These are phyloP conservation scores for Syngnathus acus DNA, from an alignment of 2,797 vertebrate species.

Conservation along the genomic window DNA sequence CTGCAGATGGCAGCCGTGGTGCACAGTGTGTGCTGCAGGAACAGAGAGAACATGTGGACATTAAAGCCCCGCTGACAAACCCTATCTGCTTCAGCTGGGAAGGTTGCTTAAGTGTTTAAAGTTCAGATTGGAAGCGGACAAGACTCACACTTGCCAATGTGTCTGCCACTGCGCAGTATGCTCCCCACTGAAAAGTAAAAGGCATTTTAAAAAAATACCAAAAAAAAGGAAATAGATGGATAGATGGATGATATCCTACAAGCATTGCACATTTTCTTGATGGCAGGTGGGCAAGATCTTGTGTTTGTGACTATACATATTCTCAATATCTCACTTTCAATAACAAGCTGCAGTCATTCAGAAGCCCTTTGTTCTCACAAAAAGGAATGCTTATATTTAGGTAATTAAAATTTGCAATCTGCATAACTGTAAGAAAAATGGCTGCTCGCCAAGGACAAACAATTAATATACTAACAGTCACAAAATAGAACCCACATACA, in stretches of 20 bases:
- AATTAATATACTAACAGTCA: slow-evolving; percentile 27
- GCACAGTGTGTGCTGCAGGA: slow-evolving; percentile 44
- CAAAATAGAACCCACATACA: neutral
- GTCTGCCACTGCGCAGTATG: slow-evolving; percentile 51
- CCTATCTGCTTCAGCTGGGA: slow-evolving; percentile 60
- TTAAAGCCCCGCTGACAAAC: slow-evolving; percentile 64
- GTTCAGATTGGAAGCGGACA: slow-evolving; percentile 48
- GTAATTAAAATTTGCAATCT: slow-evolving; percentile 61
- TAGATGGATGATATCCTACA: slow-evolving; percentile 13
- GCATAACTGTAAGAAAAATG: slow-evolving; percentile 63
- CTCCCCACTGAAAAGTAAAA: slow-evolving; percentile 47
- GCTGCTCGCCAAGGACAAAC: slow-evolving; percentile 49
- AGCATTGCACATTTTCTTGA: slow-evolving; percentile 56
- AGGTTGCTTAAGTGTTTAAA: slow-evolving; percentile 52
- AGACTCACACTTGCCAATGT: slow-evolving; percentile 49
- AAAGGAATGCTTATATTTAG: slow-evolving; percentile 53
- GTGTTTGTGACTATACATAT: slow-evolving; percentile 42
- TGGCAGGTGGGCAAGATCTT: slow-evolving; percentile 39
- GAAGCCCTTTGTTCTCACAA: slow-evolving; percentile 3
- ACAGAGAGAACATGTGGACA: slow-evolving; percentile 60
- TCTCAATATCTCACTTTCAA: slow-evolving; percentile 35
- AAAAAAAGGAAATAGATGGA: neutral
- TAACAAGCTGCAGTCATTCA: neutral
- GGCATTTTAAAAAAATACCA: slow-evolving; percentile 43
- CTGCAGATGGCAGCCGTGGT: slow-evolving; percentile 49